These are phyloP conservation scores for Pocillopora damicornis DNA, from an alignment of 64 coral and sea anemone genomes.

Conservation along the genomic window DNA sequence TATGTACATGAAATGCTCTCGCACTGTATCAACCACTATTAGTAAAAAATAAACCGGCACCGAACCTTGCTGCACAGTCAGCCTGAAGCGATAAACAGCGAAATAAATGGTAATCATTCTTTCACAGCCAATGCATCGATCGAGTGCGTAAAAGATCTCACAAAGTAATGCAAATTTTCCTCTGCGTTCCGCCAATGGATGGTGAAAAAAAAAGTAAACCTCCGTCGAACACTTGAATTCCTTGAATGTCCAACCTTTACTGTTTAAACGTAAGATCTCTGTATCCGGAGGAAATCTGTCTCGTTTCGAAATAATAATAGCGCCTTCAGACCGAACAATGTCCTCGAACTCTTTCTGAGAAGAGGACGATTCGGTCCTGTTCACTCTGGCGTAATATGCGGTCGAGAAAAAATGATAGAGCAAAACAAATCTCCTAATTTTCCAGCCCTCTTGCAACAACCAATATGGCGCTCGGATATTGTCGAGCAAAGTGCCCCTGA, in stretches of 20 bases:
- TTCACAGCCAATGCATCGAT: conserved; percentile 33
- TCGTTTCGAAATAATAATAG: neutral
- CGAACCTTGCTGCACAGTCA: conserved; percentile 38
- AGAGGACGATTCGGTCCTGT: conserved; percentile 7
- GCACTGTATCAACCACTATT: conserved; percentile 12
- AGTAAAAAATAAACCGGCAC: conserved; percentile 9
- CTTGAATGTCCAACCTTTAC: neutral
- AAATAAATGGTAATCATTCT: conserved; percentile 38
- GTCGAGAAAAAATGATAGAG: conserved; percentile 38
- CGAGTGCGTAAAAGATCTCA: neutral
- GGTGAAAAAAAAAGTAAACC: conserved; percentile 18
- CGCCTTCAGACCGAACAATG: neutral
- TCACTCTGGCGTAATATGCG: conserved; percentile 50
- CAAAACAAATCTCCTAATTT: conserved; percentile 50
- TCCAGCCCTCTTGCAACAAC: conserved; percentile 45
- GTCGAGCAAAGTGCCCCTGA: conserved; percentile 33
- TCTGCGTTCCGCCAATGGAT: neutral
- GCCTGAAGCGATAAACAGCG: conserved; percentile 20
- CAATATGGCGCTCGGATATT: conserved; percentile 54
- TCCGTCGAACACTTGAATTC: neutral
- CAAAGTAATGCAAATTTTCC: conserved; percentile 11
- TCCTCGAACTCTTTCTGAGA: conserved; percentile 7
- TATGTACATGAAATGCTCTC: neutral
- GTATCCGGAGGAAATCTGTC: conserved; percentile 23
- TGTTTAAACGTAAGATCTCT: neutral